Conservation (phyloP, 30 jellyfish, hydroid and myxozoan species). For the Chironex yamaguchii region DNA sequence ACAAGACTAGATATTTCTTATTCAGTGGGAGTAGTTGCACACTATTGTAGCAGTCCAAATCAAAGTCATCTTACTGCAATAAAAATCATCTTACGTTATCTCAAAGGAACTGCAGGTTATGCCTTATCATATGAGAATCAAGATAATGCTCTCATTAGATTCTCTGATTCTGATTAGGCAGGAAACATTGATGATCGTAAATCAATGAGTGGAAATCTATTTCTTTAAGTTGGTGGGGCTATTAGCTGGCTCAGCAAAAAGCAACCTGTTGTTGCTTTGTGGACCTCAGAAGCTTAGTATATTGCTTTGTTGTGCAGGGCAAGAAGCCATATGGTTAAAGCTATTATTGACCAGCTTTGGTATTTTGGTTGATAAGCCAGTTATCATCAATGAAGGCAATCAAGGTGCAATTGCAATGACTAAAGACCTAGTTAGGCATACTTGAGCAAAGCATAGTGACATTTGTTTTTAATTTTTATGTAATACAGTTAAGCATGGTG, state of each 20-base stretch:
- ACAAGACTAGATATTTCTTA: slow-evolving; percentile 37
- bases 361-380: slow-evolving; percentile 1
- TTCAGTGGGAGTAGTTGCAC: slow-evolving; percentile 53
- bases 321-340: no score
- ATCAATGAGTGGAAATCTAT: slow-evolving; percentile 9
- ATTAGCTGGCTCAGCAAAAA: slow-evolving; percentile 44
- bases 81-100: slow-evolving; percentile 40
- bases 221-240: slow-evolving; percentile 12
- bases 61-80: slow-evolving; percentile 1
- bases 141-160: not conserved
- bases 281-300: slow-evolving; percentile 38
- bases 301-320: no score
- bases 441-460: slow-evolving; percentile 41
- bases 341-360: no score
- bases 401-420: slow-evolving; percentile 50
- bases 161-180: slow-evolving; percentile 33
- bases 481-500: not conserved
- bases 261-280: not conserved
- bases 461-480: not conserved
- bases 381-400: slow-evolving; percentile 6
- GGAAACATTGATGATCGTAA: slow-evolving; percentile 37
- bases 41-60: not conserved
- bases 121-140: not conserved
- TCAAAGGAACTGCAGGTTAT: not conserved
- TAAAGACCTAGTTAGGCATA: slow-evolving; percentile 10